These are phyloP conservation scores for Trichacis sp. DNA, from an alignment of 2,888 invertebrate genomes.

Conservation along the genomic window DNA sequence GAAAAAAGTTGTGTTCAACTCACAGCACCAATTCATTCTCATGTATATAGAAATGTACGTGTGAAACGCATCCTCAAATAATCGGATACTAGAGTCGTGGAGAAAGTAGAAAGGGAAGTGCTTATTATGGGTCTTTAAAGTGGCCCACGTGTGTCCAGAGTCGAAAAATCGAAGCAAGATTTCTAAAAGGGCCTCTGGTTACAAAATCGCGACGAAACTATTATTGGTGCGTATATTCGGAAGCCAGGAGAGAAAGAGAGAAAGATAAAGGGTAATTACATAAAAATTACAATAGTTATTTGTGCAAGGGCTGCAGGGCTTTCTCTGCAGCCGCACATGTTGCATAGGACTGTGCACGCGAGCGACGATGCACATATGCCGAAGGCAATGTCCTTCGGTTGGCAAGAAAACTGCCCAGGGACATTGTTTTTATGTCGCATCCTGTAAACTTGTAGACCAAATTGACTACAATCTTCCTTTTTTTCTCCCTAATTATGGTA, in stretches of 20 bases:
- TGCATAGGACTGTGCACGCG: conserved; percentile 61
- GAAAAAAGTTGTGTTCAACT: too few relatives aligned
- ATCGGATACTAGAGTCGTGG: too few relatives aligned
- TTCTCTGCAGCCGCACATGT: conserved; percentile 64
- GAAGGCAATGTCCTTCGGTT: conserved; percentile 48
- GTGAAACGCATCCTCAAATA: too few relatives aligned
- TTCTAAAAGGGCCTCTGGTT: conserved; percentile 12
- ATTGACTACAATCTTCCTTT: background rate
- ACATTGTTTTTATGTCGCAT: conserved; percentile 31
- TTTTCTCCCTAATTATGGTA: background rate
- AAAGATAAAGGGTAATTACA: conserved; percentile 50
- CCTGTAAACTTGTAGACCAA: background rate
- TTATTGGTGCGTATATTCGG: conserved; percentile 45
- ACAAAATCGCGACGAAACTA: conserved; percentile 52
- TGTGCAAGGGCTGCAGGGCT: conserved; percentile 57
- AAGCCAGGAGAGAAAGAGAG: conserved; percentile 17
- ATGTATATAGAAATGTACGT: too few relatives aligned
- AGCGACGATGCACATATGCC: conserved; percentile 61
- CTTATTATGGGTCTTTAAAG: background rate
- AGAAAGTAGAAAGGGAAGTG: background rate
- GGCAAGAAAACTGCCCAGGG: conserved; percentile 50
- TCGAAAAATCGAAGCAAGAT: background rate
- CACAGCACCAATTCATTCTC: too few relatives aligned
- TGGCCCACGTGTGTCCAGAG: background rate
- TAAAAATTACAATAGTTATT: conserved; percentile 61